Base-by-base conservation (phyloP, 1,140 invertebrate genomes). In the Contarinia nasturtii region DNA sequence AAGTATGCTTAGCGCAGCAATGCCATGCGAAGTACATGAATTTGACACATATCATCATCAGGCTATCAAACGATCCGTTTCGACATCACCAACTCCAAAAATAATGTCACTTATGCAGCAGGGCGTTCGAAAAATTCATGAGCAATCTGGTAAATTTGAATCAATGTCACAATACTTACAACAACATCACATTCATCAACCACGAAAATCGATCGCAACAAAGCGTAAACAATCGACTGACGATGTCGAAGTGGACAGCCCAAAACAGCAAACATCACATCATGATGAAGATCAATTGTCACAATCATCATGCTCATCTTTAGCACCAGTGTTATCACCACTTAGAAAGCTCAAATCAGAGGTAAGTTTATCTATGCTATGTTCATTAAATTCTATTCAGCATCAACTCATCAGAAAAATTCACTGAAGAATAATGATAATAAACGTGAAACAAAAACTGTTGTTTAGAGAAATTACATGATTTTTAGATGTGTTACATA, bases 11-110 rank as follows among this genome's bases (percentile, higher is more conserved):
- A 61, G 61, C 12, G 61, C 61, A 36, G 61, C 63, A 46, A 45
- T 63, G 49, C 61, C 61, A 22, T 63, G 61, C 43, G 61, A 63
- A 57, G 54, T 59, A 51, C 55, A 59, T 2, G 61, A 63, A 52
- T 63, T 57, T 44, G 59, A 57, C n/a, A 15, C 33, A 7, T 46
- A 37, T 36, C 45, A 34, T 17, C n/a, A 17, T 20, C 14, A 17
- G 18, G 41, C 15, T 18, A 18, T 11, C 18, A 20, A 11, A 17
- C 8, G 8, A 17, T n/a, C 34, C 43, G 27, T 45, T 21, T 18
- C 37, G 33, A 18, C 43, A 47, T 45, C 46, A 37, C 18, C 45
- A 15, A 43, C 20, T 51, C 53, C 45, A 56, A 54, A 45, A 55
- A 54, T 46, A 52, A 55, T 56, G 51, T 53, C 57, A 55, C 59